Percentiles rank a stretch among this genome's conserved stretches.
These are phyloP conservation scores for Oceanodroma tethys DNA, from an alignment of 2,113 vertebrate species.

Conservation along the genomic window DNA sequence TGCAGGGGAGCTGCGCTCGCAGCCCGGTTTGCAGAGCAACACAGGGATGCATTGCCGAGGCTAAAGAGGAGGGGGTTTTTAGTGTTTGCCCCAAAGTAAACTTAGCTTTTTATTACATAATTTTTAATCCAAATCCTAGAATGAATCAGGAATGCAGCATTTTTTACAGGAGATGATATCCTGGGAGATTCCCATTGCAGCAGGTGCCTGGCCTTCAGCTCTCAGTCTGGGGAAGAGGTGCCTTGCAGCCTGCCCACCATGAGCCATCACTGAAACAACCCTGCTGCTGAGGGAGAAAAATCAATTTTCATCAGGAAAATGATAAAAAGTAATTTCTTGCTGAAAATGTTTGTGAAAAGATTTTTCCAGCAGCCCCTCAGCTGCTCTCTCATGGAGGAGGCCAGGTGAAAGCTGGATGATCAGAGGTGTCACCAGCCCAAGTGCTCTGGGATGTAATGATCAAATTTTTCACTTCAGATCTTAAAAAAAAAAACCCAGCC, in stretches of 20 bases:
- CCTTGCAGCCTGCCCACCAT: background rate
- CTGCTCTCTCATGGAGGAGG: background rate
- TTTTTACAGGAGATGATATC: background rate
- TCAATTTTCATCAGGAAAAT: background rate
- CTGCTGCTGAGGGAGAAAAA: background rate
- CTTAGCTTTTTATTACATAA: background rate
- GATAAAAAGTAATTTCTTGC: background rate
- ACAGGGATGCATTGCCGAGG: background rate
- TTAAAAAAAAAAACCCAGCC: background rate
- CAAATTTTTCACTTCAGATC: background rate
- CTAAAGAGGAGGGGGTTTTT: background rate
- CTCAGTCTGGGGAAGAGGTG: background rate
- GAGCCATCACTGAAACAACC: background rate
- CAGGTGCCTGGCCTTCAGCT: accelerated
- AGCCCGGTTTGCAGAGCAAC: background rate
- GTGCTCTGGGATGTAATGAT: background rate
- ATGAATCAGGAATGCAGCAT: background rate
- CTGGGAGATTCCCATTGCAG: background rate
- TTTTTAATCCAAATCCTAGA: background rate
- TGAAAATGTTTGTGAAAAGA: background rate
- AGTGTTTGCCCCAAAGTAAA: background rate
- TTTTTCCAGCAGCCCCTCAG: background rate
- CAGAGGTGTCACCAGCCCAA: background rate
- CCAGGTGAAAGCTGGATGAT: background rate
- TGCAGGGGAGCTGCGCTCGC: background rate